These are phyloP conservation scores for Temnothorax rugatulus DNA, from an alignment of 2,888 invertebrate species.

Conservation along the genomic window DNA sequence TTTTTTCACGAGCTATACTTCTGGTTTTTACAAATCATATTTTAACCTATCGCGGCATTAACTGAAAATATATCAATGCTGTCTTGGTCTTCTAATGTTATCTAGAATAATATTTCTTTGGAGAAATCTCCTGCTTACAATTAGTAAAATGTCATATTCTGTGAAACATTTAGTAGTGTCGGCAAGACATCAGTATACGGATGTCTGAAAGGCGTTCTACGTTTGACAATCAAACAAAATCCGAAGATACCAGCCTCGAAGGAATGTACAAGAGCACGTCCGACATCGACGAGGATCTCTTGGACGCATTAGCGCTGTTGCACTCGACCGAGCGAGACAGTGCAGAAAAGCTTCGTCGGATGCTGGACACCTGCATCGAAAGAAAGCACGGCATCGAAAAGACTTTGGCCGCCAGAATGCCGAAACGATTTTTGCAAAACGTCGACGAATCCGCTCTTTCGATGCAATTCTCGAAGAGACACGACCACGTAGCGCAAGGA, in stretches of 20 bases:
- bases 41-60: not conserved
- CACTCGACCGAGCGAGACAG: slow-evolving; percentile 78
- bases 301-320: slow-evolving; percentile 75
- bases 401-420: slow-evolving; percentile 66
- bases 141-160: not conserved
- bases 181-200: not conserved
- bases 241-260: not conserved
- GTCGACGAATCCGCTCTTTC: not conserved
- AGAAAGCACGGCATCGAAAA: slow-evolving; percentile 64
- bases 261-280: slow-evolving; percentile 69
- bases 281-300: slow-evolving; percentile 75
- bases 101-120: not conserved
- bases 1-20: not conserved
- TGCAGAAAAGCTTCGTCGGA: slow-evolving; percentile 74
- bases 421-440: slow-evolving; percentile 53
- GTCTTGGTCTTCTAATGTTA: not conserved
- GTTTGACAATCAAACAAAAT: not conserved
- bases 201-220: not conserved
- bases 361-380: slow-evolving; percentile 75
- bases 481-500: not conserved
- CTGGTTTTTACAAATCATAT: not conserved
- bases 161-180: not conserved
- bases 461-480: not conserved
- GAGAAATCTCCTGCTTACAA: not conserved
- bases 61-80: not conserved